Conservation (phyloP, 2,888 invertebrate species). For the Napeogenes sylphis region DNA sequence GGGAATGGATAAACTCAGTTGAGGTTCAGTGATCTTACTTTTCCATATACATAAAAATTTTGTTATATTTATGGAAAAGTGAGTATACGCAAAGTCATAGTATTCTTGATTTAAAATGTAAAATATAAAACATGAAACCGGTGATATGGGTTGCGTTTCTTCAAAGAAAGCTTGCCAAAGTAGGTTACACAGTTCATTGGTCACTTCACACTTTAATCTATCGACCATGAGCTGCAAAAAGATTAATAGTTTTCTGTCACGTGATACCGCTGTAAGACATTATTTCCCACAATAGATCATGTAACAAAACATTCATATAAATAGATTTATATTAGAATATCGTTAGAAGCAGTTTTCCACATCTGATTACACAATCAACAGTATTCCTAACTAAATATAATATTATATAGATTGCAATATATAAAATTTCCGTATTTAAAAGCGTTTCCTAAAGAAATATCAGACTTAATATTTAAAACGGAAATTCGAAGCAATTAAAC, state of each 20-base stretch:
- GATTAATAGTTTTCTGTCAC: slow-evolving; percentile 43
- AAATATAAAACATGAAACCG: no score
- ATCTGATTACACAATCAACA: not conserved
- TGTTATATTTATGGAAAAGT: no score
- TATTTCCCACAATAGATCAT: slow-evolving; percentile 12
- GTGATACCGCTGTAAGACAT: slow-evolving; percentile 31
- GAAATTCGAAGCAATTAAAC: no score
- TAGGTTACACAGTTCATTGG: slow-evolving; percentile 21
- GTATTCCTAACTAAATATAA: not conserved
- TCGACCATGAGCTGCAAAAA: slow-evolving; percentile 25
- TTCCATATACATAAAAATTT: no score
- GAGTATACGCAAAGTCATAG: no score
- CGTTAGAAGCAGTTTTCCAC: no score
- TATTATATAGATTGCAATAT: slow-evolving; percentile 4
- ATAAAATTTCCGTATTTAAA: not conserved
- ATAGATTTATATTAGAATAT: no score
- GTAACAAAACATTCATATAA: not conserved
- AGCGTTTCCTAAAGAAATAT: not conserved
- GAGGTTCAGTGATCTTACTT: no score
- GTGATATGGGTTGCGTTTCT: not conserved
- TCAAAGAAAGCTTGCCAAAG: slow-evolving; percentile 8
- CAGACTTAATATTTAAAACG: no score
- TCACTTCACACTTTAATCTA: slow-evolving; percentile 18
- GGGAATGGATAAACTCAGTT: no score
- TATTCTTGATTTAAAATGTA: no score